phyloP scores from a whole-genome alignment of 2,113 vertebrate species.

The Platichthys stellatus region DNA sequence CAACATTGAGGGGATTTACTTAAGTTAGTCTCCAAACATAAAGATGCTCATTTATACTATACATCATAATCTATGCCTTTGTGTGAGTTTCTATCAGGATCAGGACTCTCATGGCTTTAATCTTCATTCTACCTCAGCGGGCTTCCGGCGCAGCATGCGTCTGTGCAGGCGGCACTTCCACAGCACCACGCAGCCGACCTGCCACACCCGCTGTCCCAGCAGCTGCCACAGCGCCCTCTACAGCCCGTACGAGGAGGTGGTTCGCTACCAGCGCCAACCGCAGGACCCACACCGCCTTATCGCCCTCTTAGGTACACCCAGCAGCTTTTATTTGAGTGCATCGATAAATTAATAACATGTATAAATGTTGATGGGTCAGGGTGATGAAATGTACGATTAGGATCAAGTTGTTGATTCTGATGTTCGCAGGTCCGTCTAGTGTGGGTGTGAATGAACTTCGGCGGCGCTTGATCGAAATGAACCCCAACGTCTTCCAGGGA shows the following conservation, averaged over 20 bases:
- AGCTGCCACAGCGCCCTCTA: conserved; percentile 72
- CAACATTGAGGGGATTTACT: conserved; percentile 84
- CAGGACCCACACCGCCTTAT: conserved; percentile 86
- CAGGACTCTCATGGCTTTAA: not conserved
- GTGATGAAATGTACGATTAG: not conserved
- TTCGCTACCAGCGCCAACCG: conserved; percentile 86
- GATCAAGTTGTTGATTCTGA: not conserved
- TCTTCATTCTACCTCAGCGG: conserved; percentile 78
- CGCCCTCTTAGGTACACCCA: conserved; percentile 87
- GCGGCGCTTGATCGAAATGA: conserved; percentile 86
- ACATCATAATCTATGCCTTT: not conserved
- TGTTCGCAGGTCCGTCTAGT: conserved; percentile 88
- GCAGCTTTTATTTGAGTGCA: not conserved
- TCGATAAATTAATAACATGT: not conserved
- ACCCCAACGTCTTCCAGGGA: conserved; percentile 87
- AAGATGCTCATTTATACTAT: no score
- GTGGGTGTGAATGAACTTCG: conserved; percentile 95
- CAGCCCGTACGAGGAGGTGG: conserved; percentile 92
- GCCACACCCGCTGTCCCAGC: conserved; percentile 70
- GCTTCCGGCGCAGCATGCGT: conserved; percentile 93
- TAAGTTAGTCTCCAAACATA: conserved; percentile 80
- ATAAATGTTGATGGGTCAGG: not conserved
- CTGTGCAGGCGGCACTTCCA: conserved; percentile 85
- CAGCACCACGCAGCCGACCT: conserved; percentile 68
- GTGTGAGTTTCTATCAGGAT: not conserved